These are phyloP conservation scores for Agriopis aurantiaria DNA, from an alignment of 2,888 invertebrate species.

Conservation along the genomic window DNA sequence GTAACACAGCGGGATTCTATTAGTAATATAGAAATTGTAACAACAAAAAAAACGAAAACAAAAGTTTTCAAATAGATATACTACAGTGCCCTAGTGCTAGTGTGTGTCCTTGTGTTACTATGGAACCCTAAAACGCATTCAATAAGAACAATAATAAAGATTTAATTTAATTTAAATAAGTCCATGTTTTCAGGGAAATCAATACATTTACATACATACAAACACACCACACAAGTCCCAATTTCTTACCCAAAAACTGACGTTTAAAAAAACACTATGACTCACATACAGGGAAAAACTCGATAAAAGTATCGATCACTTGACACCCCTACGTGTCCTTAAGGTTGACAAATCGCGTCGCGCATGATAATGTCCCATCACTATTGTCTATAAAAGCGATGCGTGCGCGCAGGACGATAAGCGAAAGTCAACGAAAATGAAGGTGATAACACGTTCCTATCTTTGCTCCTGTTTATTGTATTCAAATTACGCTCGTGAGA, in stretches of 20 bases:
- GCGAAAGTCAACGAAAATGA: conserved; percentile 82
- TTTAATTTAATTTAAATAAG: no score
- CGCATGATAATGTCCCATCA: conserved; percentile 68
- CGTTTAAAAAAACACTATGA: neutral
- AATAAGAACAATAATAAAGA: no score
- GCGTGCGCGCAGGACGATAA: conserved; percentile 56
- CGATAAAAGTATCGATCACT: conserved; percentile 11
- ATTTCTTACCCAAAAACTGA: no score
- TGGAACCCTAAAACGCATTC: no score
- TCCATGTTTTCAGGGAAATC: no score
- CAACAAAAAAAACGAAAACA: no score
- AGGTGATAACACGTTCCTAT: conserved; percentile 78
- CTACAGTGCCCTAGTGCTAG: no score
- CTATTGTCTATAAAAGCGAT: conserved; percentile 81
- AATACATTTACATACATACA: neutral
- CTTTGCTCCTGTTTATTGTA: conserved; percentile 46
- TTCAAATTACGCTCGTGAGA: conserved; percentile 15
- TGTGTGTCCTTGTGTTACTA: no score
- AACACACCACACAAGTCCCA: neutral
- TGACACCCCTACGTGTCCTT: conserved; percentile 48
- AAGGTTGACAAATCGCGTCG: conserved; percentile 70
- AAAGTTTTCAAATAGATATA: no score
- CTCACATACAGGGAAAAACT: neutral
- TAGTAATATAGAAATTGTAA: no score
- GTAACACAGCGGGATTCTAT: no score